Base-by-base conservation (phyloP, 2,797 vertebrate species). In the Monodelphis domestica region DNA sequence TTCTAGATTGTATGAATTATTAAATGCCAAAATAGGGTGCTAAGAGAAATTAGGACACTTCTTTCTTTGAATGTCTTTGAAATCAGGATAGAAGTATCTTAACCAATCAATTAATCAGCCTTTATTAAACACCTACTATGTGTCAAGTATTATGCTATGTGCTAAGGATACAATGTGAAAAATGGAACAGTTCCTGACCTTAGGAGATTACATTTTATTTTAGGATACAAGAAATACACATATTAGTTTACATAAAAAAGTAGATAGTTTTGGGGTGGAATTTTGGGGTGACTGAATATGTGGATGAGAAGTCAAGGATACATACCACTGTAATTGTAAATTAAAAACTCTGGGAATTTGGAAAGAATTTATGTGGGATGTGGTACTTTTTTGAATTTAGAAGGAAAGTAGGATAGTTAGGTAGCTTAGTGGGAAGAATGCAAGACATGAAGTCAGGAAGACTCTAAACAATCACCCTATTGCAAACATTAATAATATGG, bases 1-100 rank as follows among this genome's bases (percentile, higher is more conserved):
- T 91, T 93, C 90, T 94, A 90, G 45, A 90, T 53, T 57, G 51
- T 96, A 91, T 88, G 12, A 89, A 91, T 91, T 88, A 93, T 93
- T 90, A 91, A 78, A 30, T 90, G 87, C 30, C 56, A 51, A 28
- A 54, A 57, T 53, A 88, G 52, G 92, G 21, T 94, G 57, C 84
- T 89, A 54, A 54, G 28, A 89, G 84, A 78, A 70, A 12, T 91
- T 90, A 93, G 88, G 26, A 30, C 54, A 88, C 53, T 29, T 90
- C 38, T 50, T 84, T 84, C 21, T 94, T 29, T 78, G 89, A 87
- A 90, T 70, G 63, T 63, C 56, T 50, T 91, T 78, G 90, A 89
- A 38, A 89, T 10, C 87, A 53, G 3, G 53, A 90, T 45, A n/a
- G 38, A 84, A 84, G 21, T 45, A 45, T 45, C 26, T 84, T 84